phyloP scores from a whole-genome alignment of 1,140 invertebrate genomes.

The Philotrypesis tridentata region DNA sequence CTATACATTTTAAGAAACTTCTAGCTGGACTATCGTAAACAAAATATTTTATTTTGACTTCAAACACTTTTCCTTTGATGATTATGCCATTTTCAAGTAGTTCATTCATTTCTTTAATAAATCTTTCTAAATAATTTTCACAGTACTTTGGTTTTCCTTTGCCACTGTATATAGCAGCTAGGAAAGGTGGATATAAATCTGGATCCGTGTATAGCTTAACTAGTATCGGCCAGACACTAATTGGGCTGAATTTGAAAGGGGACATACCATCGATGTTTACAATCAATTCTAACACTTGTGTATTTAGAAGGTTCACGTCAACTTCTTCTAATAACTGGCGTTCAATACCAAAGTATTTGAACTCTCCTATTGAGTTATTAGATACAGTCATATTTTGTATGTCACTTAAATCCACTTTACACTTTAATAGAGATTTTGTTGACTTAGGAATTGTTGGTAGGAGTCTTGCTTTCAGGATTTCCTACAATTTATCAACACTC shows the following conservation, averaged over 20 bases:
- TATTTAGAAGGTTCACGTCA: background rate
- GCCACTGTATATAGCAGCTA: too few species aligned
- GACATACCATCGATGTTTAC: too few species aligned
- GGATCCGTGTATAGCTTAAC: too few species aligned
- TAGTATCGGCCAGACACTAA: too few species aligned
- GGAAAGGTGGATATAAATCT: too few species aligned
- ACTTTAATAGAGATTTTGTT: conserved; percentile 5
- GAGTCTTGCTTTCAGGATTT: background rate
- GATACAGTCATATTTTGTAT: background rate
- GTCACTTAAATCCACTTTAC: background rate
- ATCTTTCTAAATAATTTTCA: conserved; percentile 13
- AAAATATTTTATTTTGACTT: too few species aligned
- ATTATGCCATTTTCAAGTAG: background rate
- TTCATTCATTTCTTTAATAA: conserved; percentile 32
- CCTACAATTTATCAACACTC: background rate
- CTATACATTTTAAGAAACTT: too few species aligned
- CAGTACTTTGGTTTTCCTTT: conserved; percentile 36
- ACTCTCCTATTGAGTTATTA: too few species aligned
- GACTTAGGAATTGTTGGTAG: background rate
- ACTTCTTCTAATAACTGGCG: background rate
- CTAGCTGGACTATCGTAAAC: too few species aligned
- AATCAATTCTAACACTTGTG: conserved; percentile 14
- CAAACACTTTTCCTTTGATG: background rate
- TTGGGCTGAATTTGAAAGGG: too few species aligned
- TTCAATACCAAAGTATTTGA: background rate